Conservation (phyloP, 1,140 invertebrate species). For the Drosophila persimilis region DNA sequence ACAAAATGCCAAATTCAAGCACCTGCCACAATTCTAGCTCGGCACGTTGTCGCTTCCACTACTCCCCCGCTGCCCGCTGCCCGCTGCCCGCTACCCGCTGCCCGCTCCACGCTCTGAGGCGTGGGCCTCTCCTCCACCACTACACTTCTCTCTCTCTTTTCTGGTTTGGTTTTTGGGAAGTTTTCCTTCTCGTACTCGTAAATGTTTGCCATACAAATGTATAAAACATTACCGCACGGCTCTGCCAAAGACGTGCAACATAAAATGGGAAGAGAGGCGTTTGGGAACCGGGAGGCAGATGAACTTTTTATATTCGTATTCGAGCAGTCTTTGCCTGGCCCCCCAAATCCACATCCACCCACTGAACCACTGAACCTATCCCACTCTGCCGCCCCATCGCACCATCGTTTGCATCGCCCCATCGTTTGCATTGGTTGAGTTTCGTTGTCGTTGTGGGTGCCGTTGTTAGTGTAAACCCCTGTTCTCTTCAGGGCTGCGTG, state of each 20-base stretch:
- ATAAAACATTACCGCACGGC: conserved; percentile 64
- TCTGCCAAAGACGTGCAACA: conserved; percentile 62
- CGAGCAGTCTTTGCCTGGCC: background rate
- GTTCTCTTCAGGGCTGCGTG: conserved; percentile 3
- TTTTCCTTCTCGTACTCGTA: conserved; percentile 44
- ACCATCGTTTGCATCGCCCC: background rate
- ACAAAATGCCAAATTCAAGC: conserved; percentile 78
- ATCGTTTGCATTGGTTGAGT: conserved; percentile 55
- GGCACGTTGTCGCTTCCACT: conserved; percentile 61
- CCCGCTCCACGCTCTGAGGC: too few relatives aligned
- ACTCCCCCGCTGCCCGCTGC: background rate
- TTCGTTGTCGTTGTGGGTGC: conserved; percentile 10
- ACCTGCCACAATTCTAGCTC: conserved; percentile 74
- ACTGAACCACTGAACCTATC: too few relatives aligned
- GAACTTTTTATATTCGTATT: conserved; percentile 32
- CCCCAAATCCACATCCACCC: background rate
- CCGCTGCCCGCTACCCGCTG: background rate
- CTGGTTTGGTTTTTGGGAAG: background rate
- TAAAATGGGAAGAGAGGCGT: conserved; percentile 31
- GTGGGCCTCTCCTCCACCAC: background rate
- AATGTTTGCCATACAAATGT: conserved; percentile 66
- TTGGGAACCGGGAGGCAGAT: background rate
- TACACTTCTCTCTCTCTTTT: too few relatives aligned
- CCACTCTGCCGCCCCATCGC: conserved; percentile 1
- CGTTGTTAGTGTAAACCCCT: too few relatives aligned